Evolutionary conservation across 2,113 vertebrate genomes (phyloP), one percentile per base, ranked within the genome.

Genomic region (Myotis davidii): DNA sequence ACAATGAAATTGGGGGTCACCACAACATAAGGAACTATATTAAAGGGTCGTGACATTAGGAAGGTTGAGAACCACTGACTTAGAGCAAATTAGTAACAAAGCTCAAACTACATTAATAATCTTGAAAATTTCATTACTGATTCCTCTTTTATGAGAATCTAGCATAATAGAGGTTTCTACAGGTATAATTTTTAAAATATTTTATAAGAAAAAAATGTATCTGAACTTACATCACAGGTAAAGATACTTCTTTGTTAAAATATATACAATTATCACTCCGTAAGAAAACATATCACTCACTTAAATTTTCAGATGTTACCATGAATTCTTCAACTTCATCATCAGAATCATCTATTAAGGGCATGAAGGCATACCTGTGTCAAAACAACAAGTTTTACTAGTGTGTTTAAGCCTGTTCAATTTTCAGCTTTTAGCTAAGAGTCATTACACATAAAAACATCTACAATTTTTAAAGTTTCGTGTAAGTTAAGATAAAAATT

Each of bases 311-410:
- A 95, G 99, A 98, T 32, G 97, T 95, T 50, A 99, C 98, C 21
- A 98, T 93, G 89, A 99, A 99, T 96, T 99, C 99, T 94, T 99
- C 99, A 21, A 99, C 98, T 97, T 99, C 99, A 83, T 99, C 99
- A 72, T 99, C 99, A 1, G 99, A 99, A 97, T 99, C 99, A 88
- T 99, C 99, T 0, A 99, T 99, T 92, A 99, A 98, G 54, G 99
- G 99, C 37, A 99, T 99, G 97, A 99, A 99, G 2, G 99, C 99
- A 61, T 99, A 99, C 96, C 99, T 99, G 88, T 45, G 70, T 45
- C 56, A 39, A 79, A 77, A 61, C 45, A 70, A 95, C 39, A 9
- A 64, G 11, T 88, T 54, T 85, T 16, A 83, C 48, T 34, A 85
- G 1, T 18, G 64, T 85, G 21, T 17, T 70, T 84, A 79, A 85